Evolutionary conservation across 2,113 vertebrate genomes (phyloP).

Genomic region (Python bivittatus): DNA sequence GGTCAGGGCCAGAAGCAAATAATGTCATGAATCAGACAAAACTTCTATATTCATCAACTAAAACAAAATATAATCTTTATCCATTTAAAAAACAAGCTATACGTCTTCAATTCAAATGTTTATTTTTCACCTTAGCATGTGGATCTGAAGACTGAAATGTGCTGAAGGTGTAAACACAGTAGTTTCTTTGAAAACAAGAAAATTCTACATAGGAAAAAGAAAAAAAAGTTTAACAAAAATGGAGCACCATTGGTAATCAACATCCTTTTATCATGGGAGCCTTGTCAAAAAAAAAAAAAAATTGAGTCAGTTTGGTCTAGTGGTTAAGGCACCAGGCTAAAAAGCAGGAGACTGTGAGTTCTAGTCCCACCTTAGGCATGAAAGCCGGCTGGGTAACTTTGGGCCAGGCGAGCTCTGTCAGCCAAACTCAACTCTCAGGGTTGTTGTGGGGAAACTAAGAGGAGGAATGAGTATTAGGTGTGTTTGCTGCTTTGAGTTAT

Average conservation of each 20-base stretch:
- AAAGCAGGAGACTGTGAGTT: no score
- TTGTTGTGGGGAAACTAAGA: no score
- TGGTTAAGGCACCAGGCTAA: no score
- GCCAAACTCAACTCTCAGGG: no score
- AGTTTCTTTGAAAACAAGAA: conserved; percentile 11
- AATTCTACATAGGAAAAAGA: background rate
- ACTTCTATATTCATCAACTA: background rate
- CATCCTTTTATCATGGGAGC: background rate
- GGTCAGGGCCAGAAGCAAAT: background rate
- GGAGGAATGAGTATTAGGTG: no score
- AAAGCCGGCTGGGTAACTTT: no score
- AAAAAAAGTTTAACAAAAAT: background rate
- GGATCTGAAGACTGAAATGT: background rate
- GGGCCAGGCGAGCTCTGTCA: no score
- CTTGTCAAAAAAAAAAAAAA: no score
- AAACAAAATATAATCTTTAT: background rate
- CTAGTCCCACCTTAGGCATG: no score
- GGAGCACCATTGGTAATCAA: background rate
- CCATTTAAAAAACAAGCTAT: conserved; percentile 3
- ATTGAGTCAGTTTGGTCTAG: no score
- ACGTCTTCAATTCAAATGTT: background rate
- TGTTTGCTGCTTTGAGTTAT: no score
- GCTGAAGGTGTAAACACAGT: background rate
- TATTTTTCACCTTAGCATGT: background rate
- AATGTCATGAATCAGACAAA: conserved; percentile 13